A percentile compares a stretch with the other conserved stretches of the same genome.
Evolutionary conservation across 2,888 invertebrate genomes (phyloP).

Genomic region (Ornithoptera alexandrae): DNA sequence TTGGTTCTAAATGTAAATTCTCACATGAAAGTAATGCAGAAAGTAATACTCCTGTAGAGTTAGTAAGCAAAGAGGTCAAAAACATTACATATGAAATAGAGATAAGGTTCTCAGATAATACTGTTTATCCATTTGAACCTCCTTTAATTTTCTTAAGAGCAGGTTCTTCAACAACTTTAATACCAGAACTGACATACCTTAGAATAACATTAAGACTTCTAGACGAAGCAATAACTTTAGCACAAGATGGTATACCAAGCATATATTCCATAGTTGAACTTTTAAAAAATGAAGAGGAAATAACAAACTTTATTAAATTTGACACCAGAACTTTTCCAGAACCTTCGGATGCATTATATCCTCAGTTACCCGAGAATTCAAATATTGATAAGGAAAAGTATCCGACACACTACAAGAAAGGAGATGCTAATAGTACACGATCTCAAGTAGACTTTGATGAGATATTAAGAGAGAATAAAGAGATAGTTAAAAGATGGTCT

Average conservation of each 20-base stretch:
- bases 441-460: constrained; percentile 73
- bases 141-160: constrained; percentile 86
- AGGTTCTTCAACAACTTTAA: constrained; percentile 74
- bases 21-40: constrained; percentile 80
- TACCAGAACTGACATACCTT: constrained; percentile 83
- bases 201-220: constrained; percentile 83
- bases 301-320: constrained; percentile 80
- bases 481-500: constrained; percentile 81
- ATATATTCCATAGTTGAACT: constrained; percentile 86
- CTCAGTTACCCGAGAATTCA: constrained; percentile 74
- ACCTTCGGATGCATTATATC: constrained; percentile 80
- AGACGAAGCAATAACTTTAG: constrained; percentile 83
- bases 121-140: constrained; percentile 86
- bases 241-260: constrained; percentile 85
- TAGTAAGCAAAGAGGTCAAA: constrained; percentile 50
- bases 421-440: constrained; percentile 77
- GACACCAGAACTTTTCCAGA: constrained; percentile 76
- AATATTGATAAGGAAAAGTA: constrained; percentile 47
- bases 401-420: constrained; percentile 84
- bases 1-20: constrained; percentile 87
- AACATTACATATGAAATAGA: constrained; percentile 83
- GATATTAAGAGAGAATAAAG: constrained; percentile 80
- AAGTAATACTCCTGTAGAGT: constrained; percentile 43
- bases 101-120: constrained; percentile 85
- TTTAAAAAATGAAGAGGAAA: constrained; percentile 84